A percentile compares a stretch with the other conserved stretches of the same genome.
phyloP scores from a whole-genome alignment of 64 coral and sea anemone species.

The Exaiptasia diaphana region DNA sequence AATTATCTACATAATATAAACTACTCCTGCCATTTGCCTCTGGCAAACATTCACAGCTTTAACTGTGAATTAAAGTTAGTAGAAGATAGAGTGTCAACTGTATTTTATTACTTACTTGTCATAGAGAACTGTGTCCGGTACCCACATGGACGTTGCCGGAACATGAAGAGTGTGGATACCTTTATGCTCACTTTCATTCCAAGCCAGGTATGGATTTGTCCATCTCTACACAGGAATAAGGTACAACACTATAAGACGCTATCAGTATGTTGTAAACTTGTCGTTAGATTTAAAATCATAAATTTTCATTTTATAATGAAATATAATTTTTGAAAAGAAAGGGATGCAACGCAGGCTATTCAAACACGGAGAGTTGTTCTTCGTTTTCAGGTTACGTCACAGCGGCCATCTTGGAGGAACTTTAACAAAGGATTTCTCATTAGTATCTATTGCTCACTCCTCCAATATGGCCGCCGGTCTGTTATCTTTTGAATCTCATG shows the following conservation, averaged over 20 bases:
- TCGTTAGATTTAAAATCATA: background rate
- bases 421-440: too few relatives aligned
- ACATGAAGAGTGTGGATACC: slow-evolving; percentile 39
- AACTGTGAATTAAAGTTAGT: too few relatives aligned
- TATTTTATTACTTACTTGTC: slow-evolving; percentile 82
- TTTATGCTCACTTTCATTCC: slow-evolving; percentile 34
- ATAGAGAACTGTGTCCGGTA: slow-evolving; percentile 53
- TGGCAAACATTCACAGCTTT: too few relatives aligned
- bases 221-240: slow-evolving; percentile 19
- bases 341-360: background rate
- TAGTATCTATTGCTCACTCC: too few relatives aligned
- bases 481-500: too few relatives aligned
- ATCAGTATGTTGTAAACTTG: background rate
- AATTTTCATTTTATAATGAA: background rate
- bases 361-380: background rate
- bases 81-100: too few relatives aligned
- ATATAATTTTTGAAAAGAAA: background rate
- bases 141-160: slow-evolving; percentile 25
- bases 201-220: slow-evolving; percentile 44
- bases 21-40: too few relatives aligned
- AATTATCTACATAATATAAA: too few relatives aligned
- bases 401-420: too few relatives aligned
- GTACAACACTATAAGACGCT: background rate
- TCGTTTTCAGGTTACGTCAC: background rate
- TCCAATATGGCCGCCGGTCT: too few relatives aligned